A percentile compares a stretch with the other conserved stretches of the same genome.
Evolutionary conservation across 2,888 invertebrate species (phyloP).

Genomic region (Drosophila mettleri): DNA sequence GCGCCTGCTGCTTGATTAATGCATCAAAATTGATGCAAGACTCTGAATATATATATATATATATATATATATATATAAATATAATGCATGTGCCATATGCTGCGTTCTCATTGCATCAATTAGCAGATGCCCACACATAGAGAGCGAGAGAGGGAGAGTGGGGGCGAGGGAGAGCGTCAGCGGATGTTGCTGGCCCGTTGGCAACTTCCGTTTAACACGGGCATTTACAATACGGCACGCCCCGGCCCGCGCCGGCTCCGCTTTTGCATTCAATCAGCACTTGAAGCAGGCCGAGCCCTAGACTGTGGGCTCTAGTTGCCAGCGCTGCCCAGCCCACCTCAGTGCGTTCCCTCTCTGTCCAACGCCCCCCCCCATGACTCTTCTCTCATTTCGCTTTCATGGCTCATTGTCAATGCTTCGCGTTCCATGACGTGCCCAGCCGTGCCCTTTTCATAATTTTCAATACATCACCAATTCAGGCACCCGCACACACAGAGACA

Average conservation of each 20-base stretch:
- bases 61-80: background rate
- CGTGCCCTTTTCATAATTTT: slow-evolving; percentile 77
- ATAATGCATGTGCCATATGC: slow-evolving; percentile 22
- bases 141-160: background rate
- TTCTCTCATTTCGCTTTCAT: slow-evolving; percentile 49
- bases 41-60: background rate
- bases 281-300: slow-evolving; percentile 41
- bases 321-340: background rate
- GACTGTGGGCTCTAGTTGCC: background rate
- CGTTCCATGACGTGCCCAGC: slow-evolving; percentile 58
- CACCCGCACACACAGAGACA: slow-evolving; percentile 30
- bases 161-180: background rate
- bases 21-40: slow-evolving; percentile 23
- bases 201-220: slow-evolving; percentile 68
- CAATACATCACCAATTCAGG: slow-evolving; percentile 62
- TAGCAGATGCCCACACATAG: slow-evolving; percentile 49
- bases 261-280: slow-evolving; percentile 50
- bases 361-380: background rate
- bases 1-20: slow-evolving; percentile 34
- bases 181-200: slow-evolving; percentile 62
- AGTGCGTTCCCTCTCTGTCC: background rate
- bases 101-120: slow-evolving; percentile 41
- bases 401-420: slow-evolving; percentile 68
- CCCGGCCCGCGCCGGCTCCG: no score
- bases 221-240: slow-evolving; percentile 64